These are phyloP conservation scores for Hafferia zeledoni DNA, from an alignment of 2,797 vertebrate genomes.

Conservation along the genomic window DNA sequence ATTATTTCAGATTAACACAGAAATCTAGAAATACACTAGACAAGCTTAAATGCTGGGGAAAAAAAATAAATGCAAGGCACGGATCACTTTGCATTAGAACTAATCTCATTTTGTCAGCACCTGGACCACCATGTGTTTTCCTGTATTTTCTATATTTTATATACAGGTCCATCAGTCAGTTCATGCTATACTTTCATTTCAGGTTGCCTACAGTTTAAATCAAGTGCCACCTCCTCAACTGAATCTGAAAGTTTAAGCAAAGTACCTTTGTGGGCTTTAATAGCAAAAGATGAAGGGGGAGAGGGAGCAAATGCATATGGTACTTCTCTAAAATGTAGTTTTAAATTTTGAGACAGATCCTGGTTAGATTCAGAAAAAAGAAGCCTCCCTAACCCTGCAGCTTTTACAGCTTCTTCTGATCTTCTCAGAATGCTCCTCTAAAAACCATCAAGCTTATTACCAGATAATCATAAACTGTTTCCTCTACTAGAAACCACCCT, in stretches of 20 bases:
- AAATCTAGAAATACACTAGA: not conserved
- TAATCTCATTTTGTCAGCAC: not conserved
- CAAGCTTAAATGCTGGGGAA: not conserved
- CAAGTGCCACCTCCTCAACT: not conserved
- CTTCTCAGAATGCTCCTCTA: not conserved
- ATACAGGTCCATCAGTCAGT: not conserved
- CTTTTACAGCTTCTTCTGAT: not conserved
- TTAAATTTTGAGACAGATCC: not conserved
- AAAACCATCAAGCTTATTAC: not conserved
- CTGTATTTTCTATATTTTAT: not conserved
- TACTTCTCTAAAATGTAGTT: not conserved
- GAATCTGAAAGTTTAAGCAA: not conserved
- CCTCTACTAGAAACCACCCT: not conserved
- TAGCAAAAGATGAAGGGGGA: not conserved
- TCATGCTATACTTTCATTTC: not conserved
- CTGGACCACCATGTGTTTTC: not conserved
- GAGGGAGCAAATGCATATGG: accelerated
- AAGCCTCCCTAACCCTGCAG: not conserved
- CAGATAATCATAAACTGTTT: not conserved
- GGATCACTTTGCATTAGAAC: not conserved
- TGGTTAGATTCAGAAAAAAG: not conserved
- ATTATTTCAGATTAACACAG: not conserved
- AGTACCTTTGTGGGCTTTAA: not conserved
- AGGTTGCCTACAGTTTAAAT: not conserved
- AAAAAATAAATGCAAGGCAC: not conserved